Conservation (phyloP, 2,113 vertebrate species). For the Oceanodroma tethys region DNA sequence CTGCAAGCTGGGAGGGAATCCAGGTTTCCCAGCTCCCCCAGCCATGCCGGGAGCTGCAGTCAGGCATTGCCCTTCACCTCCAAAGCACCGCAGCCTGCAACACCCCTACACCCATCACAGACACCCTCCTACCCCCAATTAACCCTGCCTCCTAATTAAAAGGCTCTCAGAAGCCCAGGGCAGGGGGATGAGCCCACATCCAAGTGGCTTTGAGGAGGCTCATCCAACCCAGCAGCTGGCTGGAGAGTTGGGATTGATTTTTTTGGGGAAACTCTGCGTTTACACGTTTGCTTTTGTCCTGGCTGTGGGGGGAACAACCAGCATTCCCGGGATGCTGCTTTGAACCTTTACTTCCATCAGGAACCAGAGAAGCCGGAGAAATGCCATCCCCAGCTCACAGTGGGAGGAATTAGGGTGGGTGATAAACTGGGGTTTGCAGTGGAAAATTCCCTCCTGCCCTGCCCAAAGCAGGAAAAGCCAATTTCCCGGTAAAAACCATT, state of each 20-base stretch:
- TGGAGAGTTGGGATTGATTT: not conserved
- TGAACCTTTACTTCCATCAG: not conserved
- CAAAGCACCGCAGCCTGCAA: not conserved
- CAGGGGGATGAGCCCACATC: not conserved
- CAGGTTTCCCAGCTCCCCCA: not conserved
- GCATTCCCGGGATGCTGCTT: not conserved
- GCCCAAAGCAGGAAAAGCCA: not conserved
- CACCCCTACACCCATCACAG: not conserved
- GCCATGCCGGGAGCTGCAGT: not conserved
- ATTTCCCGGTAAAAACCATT: not conserved
- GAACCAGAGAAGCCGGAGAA: not conserved
- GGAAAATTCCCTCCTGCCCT: not conserved
- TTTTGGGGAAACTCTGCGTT: not conserved
- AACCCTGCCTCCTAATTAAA: not conserved
- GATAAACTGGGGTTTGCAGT: not conserved
- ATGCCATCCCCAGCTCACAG: not conserved
- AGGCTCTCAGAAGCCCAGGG: not conserved
- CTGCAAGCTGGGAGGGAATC: not conserved
- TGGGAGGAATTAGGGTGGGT: rapidly evolving
- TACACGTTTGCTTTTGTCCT: rapidly evolving
- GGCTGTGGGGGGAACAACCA: rapidly evolving
- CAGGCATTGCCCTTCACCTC: not conserved
- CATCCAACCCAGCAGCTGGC: not conserved
- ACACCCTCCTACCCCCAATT: not conserved
- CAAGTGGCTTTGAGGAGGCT: not conserved